Conservation (phyloP, 2,888 invertebrate genomes). For the Argyresthia goedartella region DNA sequence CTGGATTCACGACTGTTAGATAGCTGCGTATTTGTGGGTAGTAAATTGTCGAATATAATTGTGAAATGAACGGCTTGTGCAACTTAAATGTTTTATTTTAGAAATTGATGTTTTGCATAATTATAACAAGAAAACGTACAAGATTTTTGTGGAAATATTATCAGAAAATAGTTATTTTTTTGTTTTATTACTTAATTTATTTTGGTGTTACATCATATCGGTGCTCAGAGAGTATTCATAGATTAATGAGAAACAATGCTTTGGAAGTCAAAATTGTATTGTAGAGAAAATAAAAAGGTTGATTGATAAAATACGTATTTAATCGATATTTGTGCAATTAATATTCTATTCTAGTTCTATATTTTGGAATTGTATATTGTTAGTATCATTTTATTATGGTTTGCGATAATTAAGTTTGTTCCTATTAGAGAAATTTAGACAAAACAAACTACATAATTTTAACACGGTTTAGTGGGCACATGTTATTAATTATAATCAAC, state of each 20-base stretch:
- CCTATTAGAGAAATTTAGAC: not conserved
- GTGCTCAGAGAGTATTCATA: slow-evolving; percentile 8
- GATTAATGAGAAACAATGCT: not conserved
- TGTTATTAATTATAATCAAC: too few relatives aligned
- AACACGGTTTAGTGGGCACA: not conserved
- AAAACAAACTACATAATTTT: not conserved
- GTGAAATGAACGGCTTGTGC: not conserved
- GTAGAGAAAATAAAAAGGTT: not conserved
- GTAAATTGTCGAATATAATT: not conserved
- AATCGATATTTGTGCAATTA: not conserved
- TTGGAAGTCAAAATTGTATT: not conserved
- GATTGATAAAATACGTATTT: not conserved
- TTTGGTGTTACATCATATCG: slow-evolving; percentile 8
- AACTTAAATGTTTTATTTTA: not conserved
- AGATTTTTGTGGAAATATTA: not conserved
- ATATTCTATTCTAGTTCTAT: not conserved
- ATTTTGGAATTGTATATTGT: too few relatives aligned
- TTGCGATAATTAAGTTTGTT: not conserved
- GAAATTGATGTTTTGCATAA: not conserved
- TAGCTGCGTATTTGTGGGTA: not conserved
- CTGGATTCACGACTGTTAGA: too few relatives aligned
- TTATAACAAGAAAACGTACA: too few relatives aligned
- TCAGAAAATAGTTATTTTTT: not conserved
- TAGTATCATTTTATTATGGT: not conserved
- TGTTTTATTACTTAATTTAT: slow-evolving; percentile 19